phyloP scores from a whole-genome alignment of 2,797 vertebrate species.

The Notamacropus eugenii region DNA sequence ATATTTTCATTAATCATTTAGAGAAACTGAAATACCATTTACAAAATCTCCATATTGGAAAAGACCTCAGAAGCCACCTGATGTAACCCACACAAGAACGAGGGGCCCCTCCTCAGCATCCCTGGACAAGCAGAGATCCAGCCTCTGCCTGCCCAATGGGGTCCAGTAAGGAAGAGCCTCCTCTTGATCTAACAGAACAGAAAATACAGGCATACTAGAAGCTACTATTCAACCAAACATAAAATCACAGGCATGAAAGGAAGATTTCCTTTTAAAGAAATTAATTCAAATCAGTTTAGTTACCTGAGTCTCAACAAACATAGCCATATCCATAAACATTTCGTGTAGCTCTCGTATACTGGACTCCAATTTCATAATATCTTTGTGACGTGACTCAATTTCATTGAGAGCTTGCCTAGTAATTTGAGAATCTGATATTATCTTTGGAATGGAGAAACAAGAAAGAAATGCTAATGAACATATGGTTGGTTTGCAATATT shows the following conservation, averaged over 20 bases:
- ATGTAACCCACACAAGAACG: background rate
- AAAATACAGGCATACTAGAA: background rate
- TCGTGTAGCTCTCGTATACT: conserved; percentile 95
- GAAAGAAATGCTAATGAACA: accelerated
- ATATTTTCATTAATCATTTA: background rate
- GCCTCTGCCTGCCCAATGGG: background rate
- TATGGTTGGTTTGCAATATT: accelerated
- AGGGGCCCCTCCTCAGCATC: background rate
- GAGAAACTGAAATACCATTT: background rate
- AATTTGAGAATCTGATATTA: conserved; percentile 95
- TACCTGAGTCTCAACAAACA: conserved; percentile 97
- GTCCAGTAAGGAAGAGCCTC: background rate
- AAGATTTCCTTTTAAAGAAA: accelerated
- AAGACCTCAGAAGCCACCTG: background rate
- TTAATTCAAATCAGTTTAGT: background rate
- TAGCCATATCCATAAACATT: conserved; percentile 97
- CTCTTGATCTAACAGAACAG: background rate
- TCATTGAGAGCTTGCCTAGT: conserved; percentile 95
- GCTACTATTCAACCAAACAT: background rate
- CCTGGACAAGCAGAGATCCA: background rate
- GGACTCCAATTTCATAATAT: conserved; percentile 94
- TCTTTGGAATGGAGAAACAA: conserved; percentile 83
- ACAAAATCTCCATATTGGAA: background rate
- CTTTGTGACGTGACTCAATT: conserved; percentile 95
- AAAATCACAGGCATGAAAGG: accelerated